phyloP scores from a whole-genome alignment of 1,140 invertebrate genomes.

The Drosophila prosaltans region DNA sequence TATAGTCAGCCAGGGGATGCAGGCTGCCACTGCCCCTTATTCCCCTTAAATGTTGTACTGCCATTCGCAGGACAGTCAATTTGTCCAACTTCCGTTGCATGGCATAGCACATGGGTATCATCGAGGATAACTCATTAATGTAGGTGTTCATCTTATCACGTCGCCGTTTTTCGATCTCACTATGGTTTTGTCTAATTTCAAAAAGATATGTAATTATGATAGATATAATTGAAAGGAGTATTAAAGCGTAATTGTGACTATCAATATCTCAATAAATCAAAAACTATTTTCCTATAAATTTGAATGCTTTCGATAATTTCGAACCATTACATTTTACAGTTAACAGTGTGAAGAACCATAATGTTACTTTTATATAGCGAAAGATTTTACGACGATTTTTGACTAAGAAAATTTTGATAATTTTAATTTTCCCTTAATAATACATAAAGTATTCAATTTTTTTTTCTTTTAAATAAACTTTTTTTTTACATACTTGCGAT shows the following conservation, averaged over 20 bases:
- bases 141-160: constrained; percentile 98
- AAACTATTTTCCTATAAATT: too few species aligned
- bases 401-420: too few species aligned
- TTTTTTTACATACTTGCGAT: constrained; percentile 86
- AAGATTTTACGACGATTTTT: too few species aligned
- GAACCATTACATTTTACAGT: too few species aligned
- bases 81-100: constrained; percentile 97
- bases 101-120: constrained; percentile 96
- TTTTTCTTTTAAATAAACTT: not conserved
- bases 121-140: constrained; percentile 94
- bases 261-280: too few species aligned
- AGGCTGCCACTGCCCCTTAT: constrained; percentile 88
- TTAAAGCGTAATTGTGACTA: too few species aligned
- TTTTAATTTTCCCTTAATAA: too few species aligned
- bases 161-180: constrained; percentile 96
- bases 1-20: constrained; percentile 91
- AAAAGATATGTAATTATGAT: too few species aligned
- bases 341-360: too few species aligned
- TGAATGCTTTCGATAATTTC: too few species aligned
- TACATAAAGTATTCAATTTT: not conserved
- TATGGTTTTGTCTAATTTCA: constrained; percentile 92
- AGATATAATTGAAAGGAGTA: too few species aligned
- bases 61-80: constrained; percentile 95
- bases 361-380: too few species aligned
- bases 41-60: constrained; percentile 95